These are phyloP conservation scores for Gymnocypris eckloni DNA, from an alignment of 2,797 vertebrate species.

Conservation along the genomic window DNA sequence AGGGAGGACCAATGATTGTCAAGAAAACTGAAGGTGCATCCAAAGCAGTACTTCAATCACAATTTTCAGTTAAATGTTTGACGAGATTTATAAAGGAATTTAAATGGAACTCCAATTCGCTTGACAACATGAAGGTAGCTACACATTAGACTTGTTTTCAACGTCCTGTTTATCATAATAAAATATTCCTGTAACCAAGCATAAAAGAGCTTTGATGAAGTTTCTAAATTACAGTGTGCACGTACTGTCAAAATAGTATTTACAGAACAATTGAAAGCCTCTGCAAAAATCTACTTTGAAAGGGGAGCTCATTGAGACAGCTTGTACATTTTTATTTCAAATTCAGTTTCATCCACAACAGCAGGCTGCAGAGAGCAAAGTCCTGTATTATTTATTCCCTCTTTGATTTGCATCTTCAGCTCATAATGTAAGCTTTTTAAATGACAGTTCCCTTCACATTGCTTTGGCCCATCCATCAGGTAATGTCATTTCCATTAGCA, in stretches of 20 bases:
- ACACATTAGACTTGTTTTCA: not conserved
- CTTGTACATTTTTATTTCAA: conserved; percentile 6
- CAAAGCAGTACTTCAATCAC: not conserved
- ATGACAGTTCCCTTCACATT: not conserved
- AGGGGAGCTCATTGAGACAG: not conserved
- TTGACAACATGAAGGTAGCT: not conserved
- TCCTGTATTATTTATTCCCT: conserved; percentile 35
- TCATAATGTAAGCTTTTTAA: conserved; percentile 24
- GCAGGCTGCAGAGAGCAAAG: conserved; percentile 17
- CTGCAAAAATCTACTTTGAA: not conserved
- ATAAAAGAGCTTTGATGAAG: not conserved
- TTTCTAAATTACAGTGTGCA: conserved; percentile 26
- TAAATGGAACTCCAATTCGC: not conserved
- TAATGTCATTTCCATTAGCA: conserved; percentile 42
- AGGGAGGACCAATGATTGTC: not conserved
- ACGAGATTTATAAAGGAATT: not conserved
- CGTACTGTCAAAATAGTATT: conserved; percentile 7
- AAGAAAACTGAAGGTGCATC: not conserved
- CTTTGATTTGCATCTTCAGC: conserved; percentile 27
- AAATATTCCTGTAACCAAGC: not conserved
- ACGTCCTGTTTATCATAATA: not conserved
- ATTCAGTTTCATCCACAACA: conserved; percentile 26
- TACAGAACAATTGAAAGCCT: not conserved
- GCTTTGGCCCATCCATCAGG: conserved; percentile 8
- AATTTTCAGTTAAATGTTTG: conserved; percentile 3